A percentile compares a stretch with the other conserved stretches of the same genome.
phyloP scores from a whole-genome alignment of 2,888 invertebrate species.

The Leuctra nigra region DNA sequence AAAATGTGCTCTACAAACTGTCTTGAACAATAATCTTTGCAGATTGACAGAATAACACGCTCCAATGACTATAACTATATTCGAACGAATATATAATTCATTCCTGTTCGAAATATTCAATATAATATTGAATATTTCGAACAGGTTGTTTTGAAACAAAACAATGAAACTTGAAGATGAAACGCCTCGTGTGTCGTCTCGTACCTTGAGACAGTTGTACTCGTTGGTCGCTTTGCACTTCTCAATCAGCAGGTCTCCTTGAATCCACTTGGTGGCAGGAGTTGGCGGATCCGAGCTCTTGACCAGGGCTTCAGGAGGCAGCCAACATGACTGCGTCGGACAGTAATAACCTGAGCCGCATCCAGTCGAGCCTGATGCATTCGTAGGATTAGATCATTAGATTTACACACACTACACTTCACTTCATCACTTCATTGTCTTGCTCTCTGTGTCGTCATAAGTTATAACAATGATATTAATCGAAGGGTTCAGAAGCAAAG shows the following conservation, averaged over 20 bases:
- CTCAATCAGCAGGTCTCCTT: slow-evolving; percentile 1
- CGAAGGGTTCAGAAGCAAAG: no score
- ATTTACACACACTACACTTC: no score
- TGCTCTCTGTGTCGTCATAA: no score
- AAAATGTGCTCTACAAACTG: no score
- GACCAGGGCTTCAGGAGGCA: background rate
- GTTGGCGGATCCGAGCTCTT: background rate
- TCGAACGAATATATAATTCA: background rate
- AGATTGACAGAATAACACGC: no score
- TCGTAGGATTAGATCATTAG: no score
- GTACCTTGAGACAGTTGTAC: slow-evolving; percentile 2
- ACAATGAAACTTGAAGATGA: background rate
- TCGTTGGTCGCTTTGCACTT: background rate
- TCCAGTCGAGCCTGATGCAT: no score
- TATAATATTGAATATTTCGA: background rate
- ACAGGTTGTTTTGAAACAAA: background rate
- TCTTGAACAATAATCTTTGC: no score
- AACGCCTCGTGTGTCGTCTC: background rate
- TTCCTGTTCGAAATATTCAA: background rate
- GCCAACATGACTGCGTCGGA: background rate
- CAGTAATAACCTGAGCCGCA: slow-evolving; percentile 1
- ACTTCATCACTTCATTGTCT: no score
- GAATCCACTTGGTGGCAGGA: background rate
- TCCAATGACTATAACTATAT: no score
- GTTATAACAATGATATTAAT: no score